Evolutionary conservation across 2,113 vertebrate genomes (phyloP).

Genomic region (Cariama cristata): DNA sequence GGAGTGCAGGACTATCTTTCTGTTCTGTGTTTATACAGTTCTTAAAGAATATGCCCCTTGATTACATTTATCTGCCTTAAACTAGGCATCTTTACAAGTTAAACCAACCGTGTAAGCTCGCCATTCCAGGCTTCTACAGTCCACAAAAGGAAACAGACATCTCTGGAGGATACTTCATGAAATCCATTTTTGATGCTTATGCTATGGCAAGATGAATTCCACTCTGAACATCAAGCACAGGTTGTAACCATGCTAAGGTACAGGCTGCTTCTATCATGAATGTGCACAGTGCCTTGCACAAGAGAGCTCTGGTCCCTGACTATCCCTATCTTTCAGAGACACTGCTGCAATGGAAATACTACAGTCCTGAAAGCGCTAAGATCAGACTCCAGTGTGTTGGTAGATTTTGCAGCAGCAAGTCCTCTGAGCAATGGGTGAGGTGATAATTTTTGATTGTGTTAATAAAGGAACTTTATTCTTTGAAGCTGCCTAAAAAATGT

Average conservation of each 20-base stretch:
- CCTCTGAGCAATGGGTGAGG: background rate
- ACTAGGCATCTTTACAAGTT: background rate
- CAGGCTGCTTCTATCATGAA: background rate
- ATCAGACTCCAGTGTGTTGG: background rate
- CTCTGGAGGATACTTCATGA: background rate
- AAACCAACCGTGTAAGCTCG: background rate
- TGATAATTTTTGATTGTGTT: background rate
- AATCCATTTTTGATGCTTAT: background rate
- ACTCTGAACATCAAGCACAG: background rate
- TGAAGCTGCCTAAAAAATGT: background rate
- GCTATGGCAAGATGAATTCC: background rate
- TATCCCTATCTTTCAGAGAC: fast-evolving
- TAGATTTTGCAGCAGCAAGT: background rate
- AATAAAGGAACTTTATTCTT: background rate
- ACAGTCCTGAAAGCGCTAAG: background rate
- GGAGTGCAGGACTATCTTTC: background rate
- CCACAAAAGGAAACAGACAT: background rate
- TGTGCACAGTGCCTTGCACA: too few species aligned
- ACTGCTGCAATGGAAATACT: background rate
- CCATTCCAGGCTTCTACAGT: background rate
- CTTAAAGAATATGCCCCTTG: background rate
- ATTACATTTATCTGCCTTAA: background rate
- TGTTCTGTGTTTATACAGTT: background rate
- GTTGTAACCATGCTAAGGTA: background rate
- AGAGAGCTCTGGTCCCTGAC: background rate